A percentile compares a stretch with the other conserved stretches of the same genome.
These are phyloP conservation scores for Numenius arquata DNA, from an alignment of 2,113 vertebrate genomes.

Conservation along the genomic window DNA sequence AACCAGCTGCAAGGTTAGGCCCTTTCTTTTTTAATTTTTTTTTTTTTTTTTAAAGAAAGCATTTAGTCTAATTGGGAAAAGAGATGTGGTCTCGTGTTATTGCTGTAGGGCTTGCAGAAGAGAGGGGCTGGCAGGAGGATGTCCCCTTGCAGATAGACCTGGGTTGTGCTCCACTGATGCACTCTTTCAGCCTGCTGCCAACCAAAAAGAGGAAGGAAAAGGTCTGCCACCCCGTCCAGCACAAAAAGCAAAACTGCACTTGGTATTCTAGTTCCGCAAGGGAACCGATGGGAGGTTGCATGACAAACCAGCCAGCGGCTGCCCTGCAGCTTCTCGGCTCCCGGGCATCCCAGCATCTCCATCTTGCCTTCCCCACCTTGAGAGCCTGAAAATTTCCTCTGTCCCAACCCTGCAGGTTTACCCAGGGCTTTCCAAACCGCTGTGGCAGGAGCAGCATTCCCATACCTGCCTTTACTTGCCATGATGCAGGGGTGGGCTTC, in stretches of 20 bases:
- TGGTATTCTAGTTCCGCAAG: not conserved
- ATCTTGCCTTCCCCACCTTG: not conserved
- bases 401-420: not conserved
- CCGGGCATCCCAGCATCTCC: not conserved
- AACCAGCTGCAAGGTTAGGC: not conserved
- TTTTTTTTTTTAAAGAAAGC: not conserved
- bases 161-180: not conserved
- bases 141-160: not conserved
- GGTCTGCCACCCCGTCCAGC: not conserved
- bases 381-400: not conserved
- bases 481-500: rapidly evolving
- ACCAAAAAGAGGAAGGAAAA: not conserved
- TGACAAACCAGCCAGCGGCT: rapidly evolving
- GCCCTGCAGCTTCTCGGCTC: not conserved
- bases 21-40: not conserved
- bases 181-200: not conserved
- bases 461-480: not conserved
- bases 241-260: not conserved
- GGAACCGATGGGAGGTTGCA: not conserved
- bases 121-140: not conserved
- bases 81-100: rapidly evolving
- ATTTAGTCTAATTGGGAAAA: not conserved
- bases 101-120: not conserved
- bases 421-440: not conserved
- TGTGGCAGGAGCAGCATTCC: not conserved